phyloP scores from a whole-genome alignment of 1,140 invertebrate genomes.

The Physella acuta region DNA sequence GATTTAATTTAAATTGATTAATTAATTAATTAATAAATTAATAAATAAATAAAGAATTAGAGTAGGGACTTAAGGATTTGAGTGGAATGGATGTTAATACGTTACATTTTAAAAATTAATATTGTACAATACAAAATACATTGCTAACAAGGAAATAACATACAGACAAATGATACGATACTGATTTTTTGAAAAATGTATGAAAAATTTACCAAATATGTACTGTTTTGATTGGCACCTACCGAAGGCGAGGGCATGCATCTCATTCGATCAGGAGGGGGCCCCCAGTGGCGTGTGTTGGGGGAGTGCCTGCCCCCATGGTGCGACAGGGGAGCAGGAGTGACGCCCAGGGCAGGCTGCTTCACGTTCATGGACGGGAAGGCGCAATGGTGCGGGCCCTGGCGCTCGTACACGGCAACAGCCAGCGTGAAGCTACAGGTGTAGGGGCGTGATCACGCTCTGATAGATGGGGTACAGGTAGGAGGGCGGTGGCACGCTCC shows the following conservation, averaged over 20 bases:
- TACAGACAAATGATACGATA: not conserved
- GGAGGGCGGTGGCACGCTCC: too few species aligned
- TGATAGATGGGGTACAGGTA: too few species aligned
- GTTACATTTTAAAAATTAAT: too few species aligned
- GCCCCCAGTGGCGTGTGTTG: conserved; percentile 6
- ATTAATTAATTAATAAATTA: too few species aligned
- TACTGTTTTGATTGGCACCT: too few species aligned
- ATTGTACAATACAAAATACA: not conserved
- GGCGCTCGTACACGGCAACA: conserved; percentile 18
- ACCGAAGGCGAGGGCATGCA: conserved; percentile 25
- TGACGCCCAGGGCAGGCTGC: conserved; percentile 20
- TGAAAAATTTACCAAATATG: too few species aligned
- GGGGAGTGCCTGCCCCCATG: conserved; percentile 13
- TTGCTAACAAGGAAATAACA: not conserved
- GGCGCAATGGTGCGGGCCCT: not conserved
- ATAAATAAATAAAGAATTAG: too few species aligned
- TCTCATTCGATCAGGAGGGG: conserved; percentile 14
- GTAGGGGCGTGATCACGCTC: not conserved
- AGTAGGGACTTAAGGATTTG: too few species aligned
- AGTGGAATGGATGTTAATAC: too few species aligned
- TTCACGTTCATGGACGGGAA: conserved; percentile 20
- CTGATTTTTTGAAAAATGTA: not conserved
- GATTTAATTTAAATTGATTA: too few species aligned
- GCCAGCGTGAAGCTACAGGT: not conserved
- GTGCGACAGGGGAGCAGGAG: conserved; percentile 1